phyloP scores from a whole-genome alignment of 2,888 invertebrate species.

The Phaonia tiefii region DNA sequence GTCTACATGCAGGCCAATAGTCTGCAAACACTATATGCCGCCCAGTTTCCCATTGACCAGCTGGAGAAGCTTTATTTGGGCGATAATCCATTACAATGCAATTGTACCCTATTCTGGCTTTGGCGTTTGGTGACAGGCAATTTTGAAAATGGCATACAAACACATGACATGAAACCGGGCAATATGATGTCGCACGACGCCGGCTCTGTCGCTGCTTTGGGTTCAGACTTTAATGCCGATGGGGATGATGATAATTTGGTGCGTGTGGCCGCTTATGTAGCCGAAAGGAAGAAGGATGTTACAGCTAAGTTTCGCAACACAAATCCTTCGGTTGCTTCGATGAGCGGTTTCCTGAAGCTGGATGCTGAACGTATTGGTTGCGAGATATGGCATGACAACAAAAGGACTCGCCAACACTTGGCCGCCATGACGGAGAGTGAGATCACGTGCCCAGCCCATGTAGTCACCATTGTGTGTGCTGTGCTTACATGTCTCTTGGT shows the following conservation, averaged over 20 bases:
- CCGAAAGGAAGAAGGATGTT: constrained; percentile 71
- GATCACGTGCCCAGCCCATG: constrained; percentile 80
- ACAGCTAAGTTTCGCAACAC: constrained; percentile 70
- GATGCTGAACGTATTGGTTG: constrained; percentile 80
- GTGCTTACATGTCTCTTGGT: constrained; percentile 79
- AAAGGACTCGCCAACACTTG: constrained; percentile 75
- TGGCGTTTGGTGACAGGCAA: constrained; percentile 85
- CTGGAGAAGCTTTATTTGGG: constrained; percentile 88
- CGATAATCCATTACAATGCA: constrained; percentile 92
- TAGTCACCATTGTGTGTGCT: constrained; percentile 80
- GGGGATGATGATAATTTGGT: constrained; percentile 69
- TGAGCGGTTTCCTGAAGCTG: constrained; percentile 74
- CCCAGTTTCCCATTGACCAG: constrained; percentile 91
- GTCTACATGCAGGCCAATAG: constrained; percentile 90
- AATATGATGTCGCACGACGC: constrained; percentile 63
- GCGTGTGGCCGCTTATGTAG: constrained; percentile 75
- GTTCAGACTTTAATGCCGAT: constrained; percentile 67
- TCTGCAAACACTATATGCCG: constrained; percentile 88
- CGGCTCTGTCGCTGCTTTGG: constrained; percentile 75
- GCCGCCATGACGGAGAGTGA: constrained; percentile 79
- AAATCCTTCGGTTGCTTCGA: constrained; percentile 63
- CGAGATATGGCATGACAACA: constrained; percentile 78
- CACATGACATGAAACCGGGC: constrained; percentile 51
- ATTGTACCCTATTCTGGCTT: constrained; percentile 93
- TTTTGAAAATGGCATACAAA: constrained; percentile 73